phyloP scores from a whole-genome alignment of 2,888 invertebrate species.

The Spialia ferax region DNA sequence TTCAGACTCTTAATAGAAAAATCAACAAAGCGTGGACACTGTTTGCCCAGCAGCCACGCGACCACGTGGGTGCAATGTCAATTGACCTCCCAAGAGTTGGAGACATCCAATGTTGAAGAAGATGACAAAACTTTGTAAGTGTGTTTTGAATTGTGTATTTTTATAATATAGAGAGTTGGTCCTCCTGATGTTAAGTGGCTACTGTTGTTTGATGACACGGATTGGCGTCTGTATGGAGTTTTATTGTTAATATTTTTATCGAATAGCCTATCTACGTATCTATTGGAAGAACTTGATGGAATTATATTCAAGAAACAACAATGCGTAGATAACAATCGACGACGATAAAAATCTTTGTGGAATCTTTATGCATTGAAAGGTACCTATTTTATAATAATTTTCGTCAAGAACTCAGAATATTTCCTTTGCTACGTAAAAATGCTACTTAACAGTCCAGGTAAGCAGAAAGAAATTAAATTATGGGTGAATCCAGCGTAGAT shows the following conservation, averaged over 20 bases:
- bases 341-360: no score
- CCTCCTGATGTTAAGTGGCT: constrained; percentile 16
- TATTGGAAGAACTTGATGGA: no score
- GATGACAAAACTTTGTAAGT: constrained; percentile 34
- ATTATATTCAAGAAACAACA: no score
- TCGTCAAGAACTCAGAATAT: no score
- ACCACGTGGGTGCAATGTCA: constrained; percentile 24
- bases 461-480: no score
- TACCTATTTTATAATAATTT: no score
- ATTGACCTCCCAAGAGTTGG: constrained; percentile 27
- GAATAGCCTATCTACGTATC: neutral
- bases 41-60: constrained; percentile 37
- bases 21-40: constrained; percentile 33
- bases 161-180: constrained; percentile 19
- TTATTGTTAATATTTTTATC: constrained; percentile 5
- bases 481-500: no score
- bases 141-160: constrained; percentile 31
- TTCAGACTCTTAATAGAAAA: constrained; percentile 33
- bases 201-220: constrained; percentile 1
- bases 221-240: neutral
- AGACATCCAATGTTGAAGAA: neutral
- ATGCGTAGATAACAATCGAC: no score
- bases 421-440: no score
- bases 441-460: no score
- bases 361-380: no score